phyloP scores from a whole-genome alignment of 2,113 vertebrate species.

The Psittacara wagleri region DNA sequence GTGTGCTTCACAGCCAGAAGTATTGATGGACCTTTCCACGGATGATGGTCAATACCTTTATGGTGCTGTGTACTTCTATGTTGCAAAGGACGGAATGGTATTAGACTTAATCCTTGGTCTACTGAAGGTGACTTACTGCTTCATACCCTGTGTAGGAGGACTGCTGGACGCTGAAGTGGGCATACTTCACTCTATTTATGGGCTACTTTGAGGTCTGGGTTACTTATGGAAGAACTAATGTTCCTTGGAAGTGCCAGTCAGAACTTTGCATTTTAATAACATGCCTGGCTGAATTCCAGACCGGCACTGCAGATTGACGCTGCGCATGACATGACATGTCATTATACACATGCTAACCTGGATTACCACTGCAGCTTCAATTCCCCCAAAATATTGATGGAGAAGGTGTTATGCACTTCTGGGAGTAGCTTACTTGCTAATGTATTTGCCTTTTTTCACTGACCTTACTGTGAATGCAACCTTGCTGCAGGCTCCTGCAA shows the following conservation, averaged over 20 bases:
- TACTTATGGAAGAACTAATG: neutral
- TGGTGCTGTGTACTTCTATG: neutral
- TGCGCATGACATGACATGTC: neutral
- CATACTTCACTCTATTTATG: neutral
- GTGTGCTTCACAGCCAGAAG: neutral
- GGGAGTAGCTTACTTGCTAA: constrained; percentile 39
- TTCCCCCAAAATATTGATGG: constrained; percentile 40
- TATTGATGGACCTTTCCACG: neutral
- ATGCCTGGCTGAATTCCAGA: constrained; percentile 49
- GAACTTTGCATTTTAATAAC: constrained; percentile 65
- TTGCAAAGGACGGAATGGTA: neutral
- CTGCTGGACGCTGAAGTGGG: neutral
- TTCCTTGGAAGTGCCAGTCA: constrained; percentile 47
- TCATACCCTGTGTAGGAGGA: neutral
- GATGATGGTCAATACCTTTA: neutral
- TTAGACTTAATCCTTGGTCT: neutral
- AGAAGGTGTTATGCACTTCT: neutral
- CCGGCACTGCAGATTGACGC: constrained; percentile 29
- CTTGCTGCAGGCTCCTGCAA: constrained; percentile 68
- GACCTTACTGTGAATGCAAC: constrained; percentile 64
- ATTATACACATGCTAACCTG: constrained; percentile 48
- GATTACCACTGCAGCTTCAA: constrained; percentile 32
- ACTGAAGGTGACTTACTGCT: neutral
- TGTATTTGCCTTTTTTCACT: constrained; percentile 47
- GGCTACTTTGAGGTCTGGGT: neutral